Evolutionary conservation across 2,888 invertebrate species (phyloP).

Genomic region (Ophioninae sp.): DNA sequence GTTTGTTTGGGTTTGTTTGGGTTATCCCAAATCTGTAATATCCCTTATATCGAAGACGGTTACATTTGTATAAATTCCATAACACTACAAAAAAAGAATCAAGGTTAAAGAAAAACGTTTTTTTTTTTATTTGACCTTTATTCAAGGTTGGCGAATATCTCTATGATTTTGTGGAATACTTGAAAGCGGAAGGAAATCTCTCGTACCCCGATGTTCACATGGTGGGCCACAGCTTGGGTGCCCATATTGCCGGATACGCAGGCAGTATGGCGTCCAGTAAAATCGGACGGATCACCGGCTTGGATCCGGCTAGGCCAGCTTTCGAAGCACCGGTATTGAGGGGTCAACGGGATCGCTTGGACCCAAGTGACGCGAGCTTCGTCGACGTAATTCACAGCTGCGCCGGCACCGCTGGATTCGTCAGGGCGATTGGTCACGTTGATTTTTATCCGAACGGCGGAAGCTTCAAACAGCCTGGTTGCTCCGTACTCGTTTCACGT

Average conservation of each 20-base stretch:
- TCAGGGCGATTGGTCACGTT: slow-evolving; percentile 85
- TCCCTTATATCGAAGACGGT: no score
- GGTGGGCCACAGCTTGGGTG: slow-evolving; percentile 79
- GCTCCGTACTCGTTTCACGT: slow-evolving; percentile 81
- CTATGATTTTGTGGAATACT: slow-evolving; percentile 74
- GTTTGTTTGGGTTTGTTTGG: no score
- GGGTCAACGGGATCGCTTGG: slow-evolving; percentile 82
- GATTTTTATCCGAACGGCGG: slow-evolving; percentile 91
- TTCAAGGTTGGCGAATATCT: slow-evolving; percentile 74
- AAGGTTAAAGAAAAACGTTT: no score
- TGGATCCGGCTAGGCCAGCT: slow-evolving; percentile 87
- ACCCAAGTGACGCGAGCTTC: slow-evolving; percentile 86
- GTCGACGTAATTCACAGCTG: slow-evolving; percentile 89
- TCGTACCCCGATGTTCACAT: slow-evolving; percentile 74
- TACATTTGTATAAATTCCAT: no score
- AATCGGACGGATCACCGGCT: slow-evolving; percentile 81
- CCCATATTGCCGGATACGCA: slow-evolving; percentile 77
- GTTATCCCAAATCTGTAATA: no score
- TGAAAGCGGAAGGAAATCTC: slow-evolving; percentile 69
- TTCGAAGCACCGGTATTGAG: slow-evolving; percentile 82
- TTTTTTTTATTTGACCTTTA: slow-evolving; percentile 14
- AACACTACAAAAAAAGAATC: background rate
- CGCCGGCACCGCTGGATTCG: slow-evolving; percentile 85
- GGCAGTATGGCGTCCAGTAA: slow-evolving; percentile 71
- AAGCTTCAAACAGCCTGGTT: slow-evolving; percentile 86